Base-by-base conservation (phyloP, 2,113 vertebrate species). In the Ceratotherium simum region DNA sequence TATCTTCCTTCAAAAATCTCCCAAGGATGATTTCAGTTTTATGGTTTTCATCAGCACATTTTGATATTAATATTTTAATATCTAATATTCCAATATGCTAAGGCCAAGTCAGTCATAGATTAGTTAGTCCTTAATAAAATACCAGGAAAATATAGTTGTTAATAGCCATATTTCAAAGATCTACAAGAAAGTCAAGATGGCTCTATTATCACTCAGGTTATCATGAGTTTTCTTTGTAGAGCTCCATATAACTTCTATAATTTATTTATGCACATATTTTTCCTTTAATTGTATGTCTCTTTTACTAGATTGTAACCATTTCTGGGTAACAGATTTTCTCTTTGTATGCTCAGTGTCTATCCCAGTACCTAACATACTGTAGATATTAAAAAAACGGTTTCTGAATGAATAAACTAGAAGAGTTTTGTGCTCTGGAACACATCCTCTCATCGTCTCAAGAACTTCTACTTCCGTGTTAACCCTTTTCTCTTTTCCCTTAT, bases 61-160 rank as follows among this genome's bases (percentile, higher is more conserved):
- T 60, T 95, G 42, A 48, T 88, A 25, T 80, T 93, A 90, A 84
- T 76, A 60, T 91, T 93, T 88, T 95, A 96, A 75, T 86, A 67
- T 27, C 21, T 42, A 82, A 75, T 81, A 72, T 76, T 83, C 9
- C 6, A 86, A 83, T 75, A 3, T 54, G 8, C 25, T 93, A 90
- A 69, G 9, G 2, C 12, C 58, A 88, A 80, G 11, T 46, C 4
- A 84, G 18, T 51, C 80, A 79, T 92, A 46, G 58, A 27, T 64
- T 82, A 90, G 2, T 39, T 86, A 94, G 6, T 69, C 48, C 21
- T 83, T n/a, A 93, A 80, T 54, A 95, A 93, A 93, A 81, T 67
- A 73, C 3, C 3, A 72, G 25, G 16, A 84, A 65, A 88, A 80
- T 76, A 67, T 42, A 78, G 1, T 25, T 80, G 21, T 67, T 9